Percentiles rank a stretch among this genome's conserved stretches.
phyloP scores from a whole-genome alignment of 53 echinoderm and acorn worm species.

The Arbacia lixula region DNA sequence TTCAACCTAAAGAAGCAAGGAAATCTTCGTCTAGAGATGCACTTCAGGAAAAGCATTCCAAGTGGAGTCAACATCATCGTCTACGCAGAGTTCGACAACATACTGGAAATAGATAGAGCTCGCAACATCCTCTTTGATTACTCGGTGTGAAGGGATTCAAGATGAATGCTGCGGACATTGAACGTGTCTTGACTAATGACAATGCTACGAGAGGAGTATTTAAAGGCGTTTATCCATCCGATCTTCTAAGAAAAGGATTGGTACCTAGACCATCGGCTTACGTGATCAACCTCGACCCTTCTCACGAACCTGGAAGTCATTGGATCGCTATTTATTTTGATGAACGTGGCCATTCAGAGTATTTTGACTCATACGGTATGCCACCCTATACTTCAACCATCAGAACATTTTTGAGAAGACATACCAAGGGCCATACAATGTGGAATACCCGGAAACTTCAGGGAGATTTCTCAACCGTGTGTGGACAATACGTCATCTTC shows the following conservation, averaged over 20 bases:
- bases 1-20: conserved; percentile 56
- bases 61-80: conserved; percentile 59
- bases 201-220: neutral
- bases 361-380: conserved; percentile 69
- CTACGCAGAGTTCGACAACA: conserved; percentile 70
- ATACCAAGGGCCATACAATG: neutral
- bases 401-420: conserved; percentile 6
- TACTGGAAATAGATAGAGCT: conserved; percentile 56
- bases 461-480: conserved; percentile 5
- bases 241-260: neutral
- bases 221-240: conserved; percentile 58
- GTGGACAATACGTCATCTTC: conserved; percentile 26
- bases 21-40: conserved; percentile 60
- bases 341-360: conserved; percentile 48
- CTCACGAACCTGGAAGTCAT: conserved; percentile 60
- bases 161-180: conserved; percentile 46
- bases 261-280: conserved; percentile 53
- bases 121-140: conserved; percentile 72
- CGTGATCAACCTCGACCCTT: conserved; percentile 65
- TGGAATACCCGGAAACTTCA: conserved; percentile 3
- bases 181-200: conserved; percentile 22
- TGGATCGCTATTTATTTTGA: conserved; percentile 68
- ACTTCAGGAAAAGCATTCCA: conserved; percentile 17
- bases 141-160: conserved; percentile 53
- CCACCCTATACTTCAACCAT: conserved; percentile 19